Percentiles rank a stretch among this genome's conserved stretches.
Conservation (phyloP, 64 coral and sea anemone species). For the Hydrozoanthus tunicans region DNA sequence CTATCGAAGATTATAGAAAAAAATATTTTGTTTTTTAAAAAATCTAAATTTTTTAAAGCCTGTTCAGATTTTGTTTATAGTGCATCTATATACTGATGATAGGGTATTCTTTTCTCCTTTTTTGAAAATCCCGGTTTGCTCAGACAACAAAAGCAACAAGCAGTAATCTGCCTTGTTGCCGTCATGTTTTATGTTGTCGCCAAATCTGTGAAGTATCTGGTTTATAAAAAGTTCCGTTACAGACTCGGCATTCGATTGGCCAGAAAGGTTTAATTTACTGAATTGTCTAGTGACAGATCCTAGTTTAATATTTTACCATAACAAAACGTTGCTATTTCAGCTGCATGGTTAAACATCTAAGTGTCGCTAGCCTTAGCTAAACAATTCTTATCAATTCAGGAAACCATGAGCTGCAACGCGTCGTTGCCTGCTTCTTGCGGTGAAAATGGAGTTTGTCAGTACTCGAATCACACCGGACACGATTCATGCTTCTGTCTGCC, state of each 20-base stretch:
- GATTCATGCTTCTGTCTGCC: conserved; percentile 60
- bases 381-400: not conserved
- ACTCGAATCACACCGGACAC: not conserved
- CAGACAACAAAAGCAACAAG: not conserved
- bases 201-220: not conserved
- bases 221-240: not conserved
- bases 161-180: not conserved
- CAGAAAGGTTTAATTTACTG: not conserved
- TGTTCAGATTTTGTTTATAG: no score
- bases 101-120: no score
- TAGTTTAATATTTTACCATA: conserved; percentile 44
- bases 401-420: conserved; percentile 63
- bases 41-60: no score
- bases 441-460: conserved; percentile 56
- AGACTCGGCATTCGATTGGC: not conserved
- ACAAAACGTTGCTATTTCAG: conserved; percentile 11
- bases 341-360: not conserved
- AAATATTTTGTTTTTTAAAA: no score
- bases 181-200: not conserved
- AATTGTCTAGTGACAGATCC: not conserved
- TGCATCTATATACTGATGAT: no score
- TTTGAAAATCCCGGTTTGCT: no score
- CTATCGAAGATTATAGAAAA: no score
- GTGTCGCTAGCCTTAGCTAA: not conserved
- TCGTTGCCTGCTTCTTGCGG: conserved; percentile 63